Conservation (phyloP, 2,888 invertebrate species). For the Diarsia mendica region DNA sequence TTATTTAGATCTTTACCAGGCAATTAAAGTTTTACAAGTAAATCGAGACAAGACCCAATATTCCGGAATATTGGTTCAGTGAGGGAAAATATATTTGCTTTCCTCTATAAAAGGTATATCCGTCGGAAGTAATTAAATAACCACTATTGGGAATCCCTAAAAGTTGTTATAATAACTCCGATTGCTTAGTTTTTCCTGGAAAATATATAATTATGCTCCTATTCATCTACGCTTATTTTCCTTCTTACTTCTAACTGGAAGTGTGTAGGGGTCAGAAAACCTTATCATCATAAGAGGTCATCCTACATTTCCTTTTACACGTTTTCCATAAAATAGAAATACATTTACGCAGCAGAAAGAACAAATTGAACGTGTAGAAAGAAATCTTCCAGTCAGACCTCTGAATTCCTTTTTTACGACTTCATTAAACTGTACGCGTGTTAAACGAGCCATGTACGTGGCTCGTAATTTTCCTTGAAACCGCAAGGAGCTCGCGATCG, state of each 20-base stretch:
- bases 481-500: constrained; percentile 76
- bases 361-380: constrained; percentile 56
- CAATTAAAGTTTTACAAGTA: constrained; percentile 9
- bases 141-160: constrained; percentile 5
- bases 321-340: constrained; percentile 26
- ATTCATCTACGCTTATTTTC: not conserved
- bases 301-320: constrained; percentile 5
- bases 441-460: constrained; percentile 78
- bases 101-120: constrained; percentile 25
- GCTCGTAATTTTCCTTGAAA: constrained; percentile 77
- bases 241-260: not conserved
- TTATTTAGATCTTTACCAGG: not conserved
- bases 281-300: not conserved
- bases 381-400: constrained; percentile 69
- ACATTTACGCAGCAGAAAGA: constrained; percentile 43
- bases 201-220: not conserved
- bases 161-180: constrained; percentile 2
- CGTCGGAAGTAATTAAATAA: constrained; percentile 23
- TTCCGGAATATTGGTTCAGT: constrained; percentile 2
- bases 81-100: constrained; percentile 31
- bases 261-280: not conserved
- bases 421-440: constrained; percentile 78
- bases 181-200: not conserved
- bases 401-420: constrained; percentile 76
- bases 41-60: constrained; percentile 10